phyloP scores from a whole-genome alignment of 2,797 vertebrate species.

The Macropus fuliginosus region DNA sequence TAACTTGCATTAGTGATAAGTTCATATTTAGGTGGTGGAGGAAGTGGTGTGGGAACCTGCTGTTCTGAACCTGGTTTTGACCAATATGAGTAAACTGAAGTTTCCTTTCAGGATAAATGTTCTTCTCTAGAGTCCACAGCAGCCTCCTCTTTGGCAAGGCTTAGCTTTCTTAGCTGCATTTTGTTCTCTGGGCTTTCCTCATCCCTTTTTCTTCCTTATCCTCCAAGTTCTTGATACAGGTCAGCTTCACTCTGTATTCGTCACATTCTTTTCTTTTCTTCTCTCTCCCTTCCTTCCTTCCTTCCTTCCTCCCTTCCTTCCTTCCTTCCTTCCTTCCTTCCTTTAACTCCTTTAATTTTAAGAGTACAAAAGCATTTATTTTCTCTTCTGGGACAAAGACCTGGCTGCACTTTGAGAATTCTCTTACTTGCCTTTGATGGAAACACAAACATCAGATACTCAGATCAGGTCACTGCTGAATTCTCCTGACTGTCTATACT shows the following conservation, averaged over 20 bases:
- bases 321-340: background rate
- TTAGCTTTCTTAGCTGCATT: background rate
- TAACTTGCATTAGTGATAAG: background rate
- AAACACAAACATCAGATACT: background rate
- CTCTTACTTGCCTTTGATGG: background rate
- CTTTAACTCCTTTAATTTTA: background rate
- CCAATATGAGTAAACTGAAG: background rate
- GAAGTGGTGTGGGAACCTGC: background rate
- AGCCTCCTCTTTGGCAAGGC: background rate
- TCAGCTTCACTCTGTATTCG: background rate
- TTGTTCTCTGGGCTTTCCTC: background rate
- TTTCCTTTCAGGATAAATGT: background rate
- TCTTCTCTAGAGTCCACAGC: background rate
- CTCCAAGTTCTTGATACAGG: background rate
- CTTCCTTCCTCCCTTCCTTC: background rate
- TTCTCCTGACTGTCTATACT: background rate
- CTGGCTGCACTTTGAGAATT: background rate
- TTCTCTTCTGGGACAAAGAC: background rate
- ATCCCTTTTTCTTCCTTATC: background rate
- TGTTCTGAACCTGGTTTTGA: background rate
- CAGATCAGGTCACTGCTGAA: background rate
- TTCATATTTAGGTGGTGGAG: background rate
- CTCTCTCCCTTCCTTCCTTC: no score
- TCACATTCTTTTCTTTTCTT: background rate
- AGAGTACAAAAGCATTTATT: background rate